Percentiles rank a stretch among this genome's conserved stretches.
Conservation (phyloP, 2,797 vertebrate species). For the Alfaro cultratus region DNA sequence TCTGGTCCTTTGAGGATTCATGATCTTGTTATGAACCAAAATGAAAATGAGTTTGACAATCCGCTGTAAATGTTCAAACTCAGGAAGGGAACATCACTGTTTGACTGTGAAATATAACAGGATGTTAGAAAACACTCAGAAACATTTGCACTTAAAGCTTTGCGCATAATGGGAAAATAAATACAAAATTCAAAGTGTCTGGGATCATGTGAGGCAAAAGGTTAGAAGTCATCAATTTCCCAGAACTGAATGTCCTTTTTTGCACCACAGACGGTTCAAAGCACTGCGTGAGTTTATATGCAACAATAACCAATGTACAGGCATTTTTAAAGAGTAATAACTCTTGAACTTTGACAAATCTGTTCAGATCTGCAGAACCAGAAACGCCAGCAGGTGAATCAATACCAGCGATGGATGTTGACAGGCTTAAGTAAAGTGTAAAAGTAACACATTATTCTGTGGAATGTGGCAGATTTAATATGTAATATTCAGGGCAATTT, state of each 20-base stretch:
- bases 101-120: background rate
- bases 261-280: background rate
- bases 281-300: background rate
- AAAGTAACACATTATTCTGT: conserved; percentile 2
- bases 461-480: conserved; percentile 1
- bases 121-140: background rate
- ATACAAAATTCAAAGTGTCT: background rate
- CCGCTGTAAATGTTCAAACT: background rate
- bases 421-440: background rate
- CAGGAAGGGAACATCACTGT: background rate
- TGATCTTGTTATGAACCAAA: no score
- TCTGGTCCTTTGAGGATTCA: no score
- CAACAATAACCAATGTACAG: background rate
- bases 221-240: no score
- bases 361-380: background rate
- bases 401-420: background rate
- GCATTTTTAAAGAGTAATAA: background rate
- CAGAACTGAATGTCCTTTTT: no score
- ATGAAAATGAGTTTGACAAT: no score
- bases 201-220: no score
- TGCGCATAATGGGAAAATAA: background rate
- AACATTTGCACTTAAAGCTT: background rate
- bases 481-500: background rate
- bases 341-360: background rate
- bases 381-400: background rate